A percentile compares a stretch with the other conserved stretches of the same genome.
Evolutionary conservation across 2,113 vertebrate genomes (phyloP).

Genomic region (Lophochroa leadbeateri): DNA sequence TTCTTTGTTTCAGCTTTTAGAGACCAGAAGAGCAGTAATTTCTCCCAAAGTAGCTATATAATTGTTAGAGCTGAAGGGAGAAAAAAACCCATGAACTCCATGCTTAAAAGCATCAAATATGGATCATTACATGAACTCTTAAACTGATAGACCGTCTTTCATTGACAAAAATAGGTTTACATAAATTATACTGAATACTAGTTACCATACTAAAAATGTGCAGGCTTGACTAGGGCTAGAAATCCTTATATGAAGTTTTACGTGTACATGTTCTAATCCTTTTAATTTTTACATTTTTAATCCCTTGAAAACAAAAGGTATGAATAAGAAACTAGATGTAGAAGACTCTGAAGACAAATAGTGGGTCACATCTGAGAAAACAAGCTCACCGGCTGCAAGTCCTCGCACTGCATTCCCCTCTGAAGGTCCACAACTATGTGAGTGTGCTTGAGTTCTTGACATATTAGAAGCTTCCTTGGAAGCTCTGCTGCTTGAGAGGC

Average conservation of each 20-base stretch:
- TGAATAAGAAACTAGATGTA: not conserved
- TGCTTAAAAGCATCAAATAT: not conserved
- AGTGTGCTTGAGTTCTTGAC: not conserved
- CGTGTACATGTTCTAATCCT: not conserved
- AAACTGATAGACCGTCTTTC: not conserved
- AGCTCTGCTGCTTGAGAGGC: not conserved
- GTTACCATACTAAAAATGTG: not conserved
- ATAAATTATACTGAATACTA: not conserved
- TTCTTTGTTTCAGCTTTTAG: constrained; percentile 9
- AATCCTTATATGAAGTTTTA: not conserved
- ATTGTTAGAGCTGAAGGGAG: not conserved
- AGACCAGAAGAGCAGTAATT: not conserved
- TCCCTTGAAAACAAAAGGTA: not conserved
- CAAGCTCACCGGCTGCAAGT: not conserved
- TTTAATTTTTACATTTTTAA: not conserved
- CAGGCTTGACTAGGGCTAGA: not conserved
- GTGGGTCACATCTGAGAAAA: not conserved
- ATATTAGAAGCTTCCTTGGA: not conserved
- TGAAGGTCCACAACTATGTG: not conserved
- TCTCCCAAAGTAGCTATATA: not conserved
- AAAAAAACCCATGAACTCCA: not conserved
- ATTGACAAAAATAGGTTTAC: not conserved
- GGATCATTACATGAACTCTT: not conserved
- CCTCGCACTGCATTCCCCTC: not conserved
- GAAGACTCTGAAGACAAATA: not conserved